Evolutionary conservation across 2,113 vertebrate species (phyloP).

Genomic region (Ibidorhyncha struthersii): DNA sequence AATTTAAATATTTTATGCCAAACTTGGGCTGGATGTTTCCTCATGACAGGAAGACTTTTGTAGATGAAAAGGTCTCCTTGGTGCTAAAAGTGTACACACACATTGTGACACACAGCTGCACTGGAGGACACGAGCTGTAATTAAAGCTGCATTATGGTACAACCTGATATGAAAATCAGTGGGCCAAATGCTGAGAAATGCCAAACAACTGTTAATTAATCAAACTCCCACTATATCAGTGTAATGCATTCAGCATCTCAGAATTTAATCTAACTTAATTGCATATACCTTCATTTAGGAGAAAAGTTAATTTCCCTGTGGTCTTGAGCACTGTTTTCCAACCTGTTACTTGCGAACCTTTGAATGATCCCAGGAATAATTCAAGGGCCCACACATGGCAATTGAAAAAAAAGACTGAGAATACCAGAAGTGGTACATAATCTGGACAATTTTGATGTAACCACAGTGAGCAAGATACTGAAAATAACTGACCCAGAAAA

Average conservation of each 20-base stretch:
- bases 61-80: neutral
- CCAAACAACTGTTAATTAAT: constrained; percentile 41
- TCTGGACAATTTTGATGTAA: neutral
- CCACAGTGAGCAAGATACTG: neutral
- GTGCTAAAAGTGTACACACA: neutral
- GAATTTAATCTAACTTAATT: constrained; percentile 41
- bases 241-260: constrained; percentile 23
- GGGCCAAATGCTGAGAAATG: constrained; percentile 20
- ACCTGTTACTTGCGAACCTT: neutral
- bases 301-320: constrained; percentile 44
- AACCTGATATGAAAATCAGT: constrained; percentile 3
- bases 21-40: neutral
- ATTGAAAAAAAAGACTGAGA: neutral
- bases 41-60: neutral
- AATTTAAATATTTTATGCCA: constrained; percentile 1
- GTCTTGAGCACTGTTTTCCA: neutral
- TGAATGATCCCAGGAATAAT: neutral
- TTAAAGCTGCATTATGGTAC: constrained; percentile 21
- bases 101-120: neutral
- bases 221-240: neutral
- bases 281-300: neutral
- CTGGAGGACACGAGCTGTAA: constrained; percentile 3
- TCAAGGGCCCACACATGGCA: neutral
- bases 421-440: neutral
- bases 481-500: neutral